phyloP scores from a whole-genome alignment of 1,140 invertebrate genomes.

The Tetranychus cinnabarinus region DNA sequence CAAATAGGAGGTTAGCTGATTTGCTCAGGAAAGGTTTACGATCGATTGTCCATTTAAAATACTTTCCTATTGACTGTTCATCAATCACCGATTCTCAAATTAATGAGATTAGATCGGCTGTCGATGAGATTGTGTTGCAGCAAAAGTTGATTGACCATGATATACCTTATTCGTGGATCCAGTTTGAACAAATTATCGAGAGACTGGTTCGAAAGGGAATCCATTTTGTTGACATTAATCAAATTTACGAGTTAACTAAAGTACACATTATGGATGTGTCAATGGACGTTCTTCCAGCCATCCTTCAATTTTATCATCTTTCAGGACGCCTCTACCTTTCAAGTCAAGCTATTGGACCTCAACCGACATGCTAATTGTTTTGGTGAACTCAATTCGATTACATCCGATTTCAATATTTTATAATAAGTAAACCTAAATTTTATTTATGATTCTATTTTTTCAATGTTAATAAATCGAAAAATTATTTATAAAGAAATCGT shows the following conservation, averaged over 20 bases:
- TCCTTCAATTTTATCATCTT: conserved; percentile 25
- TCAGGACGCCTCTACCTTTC: conserved; percentile 13
- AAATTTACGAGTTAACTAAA: conserved; percentile 5
- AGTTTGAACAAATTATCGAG: conserved; percentile 21
- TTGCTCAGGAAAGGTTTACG: conserved; percentile 4
- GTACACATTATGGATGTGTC: conserved; percentile 12
- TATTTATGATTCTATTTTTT: too few relatives aligned
- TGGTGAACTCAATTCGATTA: conserved; percentile 16
- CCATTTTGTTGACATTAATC: conserved; percentile 19
- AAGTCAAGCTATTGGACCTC: not conserved
- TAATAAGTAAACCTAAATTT: too few relatives aligned
- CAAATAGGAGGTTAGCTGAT: too few relatives aligned
- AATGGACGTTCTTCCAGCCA: conserved; percentile 19
- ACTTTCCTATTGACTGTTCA: conserved; percentile 5
- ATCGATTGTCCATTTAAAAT: conserved; percentile 1
- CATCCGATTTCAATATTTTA: too few relatives aligned
- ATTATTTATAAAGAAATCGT: too few relatives aligned
- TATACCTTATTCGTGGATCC: conserved; percentile 23
- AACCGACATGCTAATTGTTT: conserved; percentile 10
- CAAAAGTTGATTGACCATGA: conserved; percentile 10
- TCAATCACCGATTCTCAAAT: conserved; percentile 1
- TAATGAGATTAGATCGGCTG: not conserved
- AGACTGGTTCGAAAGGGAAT: conserved; percentile 18
- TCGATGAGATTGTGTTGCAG: conserved; percentile 2
- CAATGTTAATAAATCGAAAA: too few relatives aligned